Conservation (phyloP, 2,888 invertebrate genomes). For the Scaptomyza cyrtandrae region DNA sequence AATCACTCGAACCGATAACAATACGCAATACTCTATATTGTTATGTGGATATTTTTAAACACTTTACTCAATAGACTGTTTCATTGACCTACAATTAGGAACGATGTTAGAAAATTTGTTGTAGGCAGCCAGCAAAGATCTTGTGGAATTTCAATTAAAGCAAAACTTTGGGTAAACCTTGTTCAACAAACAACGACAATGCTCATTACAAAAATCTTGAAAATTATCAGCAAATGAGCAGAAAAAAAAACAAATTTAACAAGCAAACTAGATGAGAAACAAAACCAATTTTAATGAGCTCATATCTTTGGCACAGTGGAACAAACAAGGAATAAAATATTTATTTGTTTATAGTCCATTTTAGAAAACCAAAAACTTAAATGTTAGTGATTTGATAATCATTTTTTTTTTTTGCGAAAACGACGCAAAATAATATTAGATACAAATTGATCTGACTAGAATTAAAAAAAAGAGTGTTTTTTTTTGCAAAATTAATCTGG, state of each 20-base stretch:
- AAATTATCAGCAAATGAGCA: slow-evolving; percentile 53
- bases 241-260: slow-evolving; percentile 5
- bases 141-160: slow-evolving; percentile 24
- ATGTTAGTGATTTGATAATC: too few species aligned
- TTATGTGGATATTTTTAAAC: neutral
- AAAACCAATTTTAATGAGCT: slow-evolving; percentile 19
- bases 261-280: neutral
- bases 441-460: too few species aligned
- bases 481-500: too few species aligned
- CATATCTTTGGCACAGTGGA: slow-evolving; percentile 33
- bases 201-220: slow-evolving; percentile 44
- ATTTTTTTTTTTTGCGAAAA: too few species aligned
- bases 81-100: slow-evolving; percentile 11
- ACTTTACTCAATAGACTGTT: neutral
- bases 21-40: neutral
- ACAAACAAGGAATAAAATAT: neutral
- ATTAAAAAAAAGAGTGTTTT: too few species aligned
- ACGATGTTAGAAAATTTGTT: neutral
- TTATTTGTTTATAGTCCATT: too few species aligned
- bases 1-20: slow-evolving; percentile 26
- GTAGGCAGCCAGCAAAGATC: slow-evolving; percentile 1
- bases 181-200: neutral
- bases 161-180: slow-evolving; percentile 18
- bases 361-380: too few species aligned
- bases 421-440: too few species aligned